Conservation (phyloP, 2,113 vertebrate species). For the Mesoclemmys tuberculata region DNA sequence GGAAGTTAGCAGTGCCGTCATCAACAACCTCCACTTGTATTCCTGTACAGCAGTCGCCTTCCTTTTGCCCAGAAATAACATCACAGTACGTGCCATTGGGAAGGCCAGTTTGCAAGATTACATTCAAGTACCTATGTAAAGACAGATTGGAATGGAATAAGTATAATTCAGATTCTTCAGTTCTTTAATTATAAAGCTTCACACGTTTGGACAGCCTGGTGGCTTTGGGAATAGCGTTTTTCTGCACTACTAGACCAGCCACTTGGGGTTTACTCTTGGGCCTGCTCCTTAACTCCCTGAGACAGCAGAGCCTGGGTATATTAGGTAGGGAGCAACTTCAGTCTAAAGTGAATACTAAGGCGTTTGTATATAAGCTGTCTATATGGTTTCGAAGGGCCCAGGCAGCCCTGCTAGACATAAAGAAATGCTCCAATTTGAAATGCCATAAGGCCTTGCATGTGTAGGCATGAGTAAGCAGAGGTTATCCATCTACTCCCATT, state of each 20-base stretch:
- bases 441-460: neutral
- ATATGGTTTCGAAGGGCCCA: neutral
- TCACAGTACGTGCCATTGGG: conserved; percentile 92
- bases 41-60: conserved; percentile 82
- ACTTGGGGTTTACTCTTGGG: neutral
- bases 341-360: neutral
- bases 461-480: neutral
- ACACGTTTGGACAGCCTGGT: neutral
- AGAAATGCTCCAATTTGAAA: neutral
- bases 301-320: neutral
- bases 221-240: neutral
- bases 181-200: neutral
- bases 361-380: neutral
- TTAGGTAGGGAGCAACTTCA: neutral
- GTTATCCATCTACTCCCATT: neutral
- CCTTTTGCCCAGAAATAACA: conserved; percentile 91
- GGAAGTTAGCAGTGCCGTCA: conserved; percentile 84
- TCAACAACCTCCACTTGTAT: conserved; percentile 80
- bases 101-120: conserved; percentile 86
- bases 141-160: neutral
- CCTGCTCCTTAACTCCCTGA: neutral
- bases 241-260: neutral
- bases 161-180: neutral
- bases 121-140: conserved; percentile 80
- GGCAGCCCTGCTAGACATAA: neutral